Evolutionary conservation across 2,888 invertebrate genomes (phyloP).

Genomic region (Xanthia icteritia): DNA sequence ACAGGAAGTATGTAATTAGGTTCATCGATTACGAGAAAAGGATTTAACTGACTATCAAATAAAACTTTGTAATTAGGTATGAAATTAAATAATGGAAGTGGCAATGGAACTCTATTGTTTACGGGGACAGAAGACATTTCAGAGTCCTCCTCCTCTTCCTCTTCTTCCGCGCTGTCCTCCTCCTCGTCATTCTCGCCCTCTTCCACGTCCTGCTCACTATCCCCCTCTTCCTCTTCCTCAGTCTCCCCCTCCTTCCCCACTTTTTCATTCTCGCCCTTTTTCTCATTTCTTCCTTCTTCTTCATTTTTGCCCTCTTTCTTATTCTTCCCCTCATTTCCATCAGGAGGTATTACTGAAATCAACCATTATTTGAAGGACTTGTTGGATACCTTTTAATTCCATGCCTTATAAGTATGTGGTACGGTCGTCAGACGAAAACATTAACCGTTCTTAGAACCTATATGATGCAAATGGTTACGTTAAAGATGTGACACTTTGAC

Average conservation of each 20-base stretch:
- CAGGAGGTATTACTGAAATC: constrained; percentile 22
- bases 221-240: not conserved
- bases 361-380: constrained; percentile 13
- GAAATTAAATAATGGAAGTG: not conserved
- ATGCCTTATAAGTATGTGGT: not conserved
- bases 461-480: not conserved
- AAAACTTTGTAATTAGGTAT: constrained; percentile 11
- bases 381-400: not conserved
- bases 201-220: not conserved
- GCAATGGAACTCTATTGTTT: not conserved
- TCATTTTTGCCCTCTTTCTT: not conserved
- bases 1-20: not conserved
- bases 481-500: not conserved
- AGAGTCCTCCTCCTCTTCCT: constrained; percentile 1
- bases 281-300: not conserved
- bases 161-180: not conserved
- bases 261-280: not conserved
- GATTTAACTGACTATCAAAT: not conserved
- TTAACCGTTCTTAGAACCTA: not conserved
- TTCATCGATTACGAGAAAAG: constrained; percentile 1
- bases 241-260: not conserved
- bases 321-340: not conserved
- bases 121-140: constrained; percentile 5
- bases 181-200: not conserved
- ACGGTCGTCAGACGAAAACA: not conserved